Base-by-base conservation (phyloP, 2,888 invertebrate genomes). In the Morpho deidamia region DNA sequence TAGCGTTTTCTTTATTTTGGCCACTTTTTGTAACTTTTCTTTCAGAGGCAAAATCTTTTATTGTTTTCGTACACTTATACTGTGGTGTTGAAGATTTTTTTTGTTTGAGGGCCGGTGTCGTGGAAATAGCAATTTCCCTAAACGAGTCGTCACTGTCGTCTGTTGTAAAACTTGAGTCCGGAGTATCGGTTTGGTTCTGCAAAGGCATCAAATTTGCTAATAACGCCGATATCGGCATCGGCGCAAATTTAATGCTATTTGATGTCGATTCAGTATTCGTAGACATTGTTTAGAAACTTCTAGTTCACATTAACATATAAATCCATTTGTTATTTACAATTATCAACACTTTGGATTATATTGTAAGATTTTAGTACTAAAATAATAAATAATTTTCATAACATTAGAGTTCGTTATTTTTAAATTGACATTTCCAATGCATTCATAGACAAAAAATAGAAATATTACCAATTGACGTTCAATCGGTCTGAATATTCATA, bases 191-290 rank as follows among this genome's bases (percentile, higher is more conserved):
- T 45, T 73, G 64, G 37, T 72, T 68, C 59, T 81, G 74, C 45
- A 86, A 60, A 38, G 83, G 77, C 73, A 75, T 74, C 61, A 90
- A 76, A 64, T 80, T 82, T 1, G 86, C 86, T 11, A 89, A 65
- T 64, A 90, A 75, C 53, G 76, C 83, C 53, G 88, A 83, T 77
- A 90, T 82, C 10, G 89, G 87, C 83, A 89, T 81, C 10, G 90
- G 89, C 39, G 78, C 74, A 60, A 86, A 87, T 61, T 88, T 88
- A 51, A 79, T 77, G 66, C 85, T 84, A 59, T 83, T 87, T 3
- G 86, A 76, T 32, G 83, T 80, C 1, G 82, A 67, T 73, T 87
- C 86, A 33, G 76, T 72, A 57, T 85, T 82, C 44, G 72, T 75
- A 69, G 72, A 81, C 85, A 84, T 85, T 57, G 45, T 73, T 46